Percentiles rank a stretch among this genome's conserved stretches.
Evolutionary conservation across 2,113 vertebrate species (phyloP).

Genomic region (Sylvilagus bachmani): DNA sequence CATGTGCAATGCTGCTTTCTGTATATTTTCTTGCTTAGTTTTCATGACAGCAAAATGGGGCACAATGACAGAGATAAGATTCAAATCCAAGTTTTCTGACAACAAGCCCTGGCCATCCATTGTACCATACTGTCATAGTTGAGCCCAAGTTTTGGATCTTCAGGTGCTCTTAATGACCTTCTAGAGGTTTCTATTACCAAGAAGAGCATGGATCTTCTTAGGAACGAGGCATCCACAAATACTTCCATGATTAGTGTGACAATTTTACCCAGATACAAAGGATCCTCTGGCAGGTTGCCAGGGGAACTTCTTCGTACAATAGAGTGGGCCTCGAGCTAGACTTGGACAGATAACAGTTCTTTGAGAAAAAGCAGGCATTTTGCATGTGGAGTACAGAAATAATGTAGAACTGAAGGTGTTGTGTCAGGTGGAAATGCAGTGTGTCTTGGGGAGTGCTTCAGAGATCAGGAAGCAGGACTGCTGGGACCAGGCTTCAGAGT

Average conservation of each 20-base stretch:
- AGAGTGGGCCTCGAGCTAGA: background rate
- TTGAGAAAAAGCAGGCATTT: constrained; percentile 6
- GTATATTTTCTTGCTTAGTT: background rate
- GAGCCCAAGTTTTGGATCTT: background rate
- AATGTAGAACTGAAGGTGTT: background rate
- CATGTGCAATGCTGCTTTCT: background rate
- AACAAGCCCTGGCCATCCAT: background rate
- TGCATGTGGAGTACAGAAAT: background rate
- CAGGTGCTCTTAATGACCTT: background rate
- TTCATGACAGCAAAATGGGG: background rate
- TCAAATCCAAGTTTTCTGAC: background rate
- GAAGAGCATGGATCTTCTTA: background rate
- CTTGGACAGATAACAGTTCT: background rate
- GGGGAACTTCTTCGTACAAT: background rate
- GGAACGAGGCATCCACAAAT: background rate
- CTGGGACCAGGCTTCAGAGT: background rate
- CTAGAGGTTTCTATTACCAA: background rate
- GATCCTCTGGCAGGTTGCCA: background rate
- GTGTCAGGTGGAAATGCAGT: background rate
- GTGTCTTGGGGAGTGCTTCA: background rate
- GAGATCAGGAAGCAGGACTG: background rate
- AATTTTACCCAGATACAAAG: constrained; percentile 5
- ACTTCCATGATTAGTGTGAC: background rate
- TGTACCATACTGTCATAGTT: background rate
- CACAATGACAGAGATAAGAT: constrained; percentile 9